Evolutionary conservation across 2,888 invertebrate species (phyloP).

Genomic region (Eupithecia subumbrata): DNA sequence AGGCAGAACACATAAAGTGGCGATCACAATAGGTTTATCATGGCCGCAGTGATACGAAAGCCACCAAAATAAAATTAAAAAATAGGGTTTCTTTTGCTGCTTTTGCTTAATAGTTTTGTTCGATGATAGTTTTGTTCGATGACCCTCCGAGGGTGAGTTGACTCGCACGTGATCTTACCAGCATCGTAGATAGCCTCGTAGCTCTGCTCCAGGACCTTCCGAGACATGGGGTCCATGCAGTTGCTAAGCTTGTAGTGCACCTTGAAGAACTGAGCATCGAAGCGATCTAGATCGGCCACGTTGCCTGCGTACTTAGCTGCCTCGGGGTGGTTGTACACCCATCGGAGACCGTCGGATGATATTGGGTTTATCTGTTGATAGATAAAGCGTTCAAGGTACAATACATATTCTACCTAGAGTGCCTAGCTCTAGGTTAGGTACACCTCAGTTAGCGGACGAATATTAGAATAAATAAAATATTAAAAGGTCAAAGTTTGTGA

Average conservation of each 20-base stretch:
- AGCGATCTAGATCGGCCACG: slow-evolving; percentile 84
- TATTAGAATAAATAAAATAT: too few relatives aligned
- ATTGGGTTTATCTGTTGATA: slow-evolving; percentile 41
- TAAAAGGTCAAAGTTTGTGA: too few relatives aligned
- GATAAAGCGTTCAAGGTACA: not conserved
- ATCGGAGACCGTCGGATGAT: slow-evolving; percentile 64
- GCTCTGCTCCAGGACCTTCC: slow-evolving; percentile 56
- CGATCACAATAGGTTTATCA: too few relatives aligned
- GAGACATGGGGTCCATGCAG: slow-evolving; percentile 52
- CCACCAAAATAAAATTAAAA: too few relatives aligned
- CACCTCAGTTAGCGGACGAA: too few relatives aligned
- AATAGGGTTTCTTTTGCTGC: too few relatives aligned
- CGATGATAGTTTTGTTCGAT: too few relatives aligned
- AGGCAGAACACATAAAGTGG: too few relatives aligned
- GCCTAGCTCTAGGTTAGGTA: not conserved
- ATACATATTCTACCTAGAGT: not conserved
- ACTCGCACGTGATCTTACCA: slow-evolving; percentile 38
- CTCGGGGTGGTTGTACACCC: slow-evolving; percentile 57
- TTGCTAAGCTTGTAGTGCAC: slow-evolving; percentile 73
- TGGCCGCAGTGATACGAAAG: too few relatives aligned
- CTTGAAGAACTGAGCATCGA: slow-evolving; percentile 86
- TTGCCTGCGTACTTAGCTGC: slow-evolving; percentile 86
- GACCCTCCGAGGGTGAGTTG: too few relatives aligned
- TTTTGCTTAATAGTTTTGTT: too few relatives aligned
- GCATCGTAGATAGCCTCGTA: slow-evolving; percentile 60